Percentiles rank a stretch among this genome's conserved stretches.
Conservation (phyloP, 2,797 vertebrate species). For the Oreonectes daqikongensis region DNA sequence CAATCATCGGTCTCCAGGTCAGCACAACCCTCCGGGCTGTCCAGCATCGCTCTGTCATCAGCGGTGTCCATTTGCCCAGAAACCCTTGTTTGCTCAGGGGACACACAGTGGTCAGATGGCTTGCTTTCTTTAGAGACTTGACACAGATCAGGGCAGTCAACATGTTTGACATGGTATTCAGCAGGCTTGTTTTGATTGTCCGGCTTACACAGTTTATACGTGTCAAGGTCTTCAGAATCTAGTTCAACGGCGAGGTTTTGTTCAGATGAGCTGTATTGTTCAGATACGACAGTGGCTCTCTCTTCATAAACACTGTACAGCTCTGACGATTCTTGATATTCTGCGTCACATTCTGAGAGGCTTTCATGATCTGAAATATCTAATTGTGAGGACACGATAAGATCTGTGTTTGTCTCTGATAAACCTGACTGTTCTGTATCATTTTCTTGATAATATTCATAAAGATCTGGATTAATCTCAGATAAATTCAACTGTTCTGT, state of each 20-base stretch:
- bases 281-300: constrained; percentile 3
- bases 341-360: constrained; percentile 15
- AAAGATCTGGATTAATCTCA: neutral
- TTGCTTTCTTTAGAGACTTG: constrained; percentile 63
- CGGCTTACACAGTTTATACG: constrained; percentile 38
- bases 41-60: constrained; percentile 29
- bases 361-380: constrained; percentile 32
- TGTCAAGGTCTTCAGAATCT: constrained; percentile 36
- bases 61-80: constrained; percentile 41
- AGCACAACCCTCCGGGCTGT: constrained; percentile 19
- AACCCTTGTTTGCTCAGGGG: constrained; percentile 59
- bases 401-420: neutral
- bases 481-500: neutral
- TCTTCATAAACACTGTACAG: constrained; percentile 5
- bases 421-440: constrained; percentile 4
- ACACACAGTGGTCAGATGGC: constrained; percentile 59
- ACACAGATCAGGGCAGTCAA: constrained; percentile 59
- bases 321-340: constrained; percentile 35
- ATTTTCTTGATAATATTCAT: constrained; percentile 16
- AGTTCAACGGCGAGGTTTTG: constrained; percentile 38
- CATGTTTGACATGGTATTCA: constrained; percentile 53
- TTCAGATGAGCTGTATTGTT: constrained; percentile 19
- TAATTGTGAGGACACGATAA: constrained; percentile 10
- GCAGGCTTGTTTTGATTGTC: constrained; percentile 43
- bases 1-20: constrained; percentile 18